A percentile compares a stretch with the other conserved stretches of the same genome.
phyloP scores from a whole-genome alignment of 2,888 invertebrate species.

The Fragum whitleyi region DNA sequence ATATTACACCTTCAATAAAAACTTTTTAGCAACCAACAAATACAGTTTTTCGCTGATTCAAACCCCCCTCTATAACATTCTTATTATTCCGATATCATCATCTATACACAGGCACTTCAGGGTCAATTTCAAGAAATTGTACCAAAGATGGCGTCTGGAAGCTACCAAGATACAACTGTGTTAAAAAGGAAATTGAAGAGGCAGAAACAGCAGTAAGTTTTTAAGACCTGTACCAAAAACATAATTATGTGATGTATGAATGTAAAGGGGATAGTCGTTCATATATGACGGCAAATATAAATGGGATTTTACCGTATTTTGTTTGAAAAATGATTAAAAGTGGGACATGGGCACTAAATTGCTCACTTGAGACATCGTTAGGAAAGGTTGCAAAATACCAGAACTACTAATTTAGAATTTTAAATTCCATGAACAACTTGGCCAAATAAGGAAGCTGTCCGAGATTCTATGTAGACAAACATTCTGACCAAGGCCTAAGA shows the following conservation, averaged over 20 bases:
- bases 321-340: neutral
- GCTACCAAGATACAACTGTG: neutral
- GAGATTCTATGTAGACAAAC: no score
- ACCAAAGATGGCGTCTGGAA: constrained; percentile 3
- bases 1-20: no score
- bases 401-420: no score
- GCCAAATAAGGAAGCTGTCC: no score
- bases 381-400: no score
- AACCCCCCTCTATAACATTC: neutral
- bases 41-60: no score
- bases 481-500: no score
- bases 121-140: constrained; percentile 2
- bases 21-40: no score
- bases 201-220: neutral
- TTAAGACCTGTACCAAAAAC: neutral
- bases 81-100: no score
- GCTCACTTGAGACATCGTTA: no score
- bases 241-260: neutral
- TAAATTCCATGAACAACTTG: no score
- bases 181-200: neutral
- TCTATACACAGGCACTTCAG: neutral
- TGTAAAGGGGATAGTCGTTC: neutral
- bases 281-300: neutral
- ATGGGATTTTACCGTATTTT: neutral
- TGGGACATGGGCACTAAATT: neutral